Conservation (phyloP, 2,888 invertebrate species). For the Neria commutata region DNA sequence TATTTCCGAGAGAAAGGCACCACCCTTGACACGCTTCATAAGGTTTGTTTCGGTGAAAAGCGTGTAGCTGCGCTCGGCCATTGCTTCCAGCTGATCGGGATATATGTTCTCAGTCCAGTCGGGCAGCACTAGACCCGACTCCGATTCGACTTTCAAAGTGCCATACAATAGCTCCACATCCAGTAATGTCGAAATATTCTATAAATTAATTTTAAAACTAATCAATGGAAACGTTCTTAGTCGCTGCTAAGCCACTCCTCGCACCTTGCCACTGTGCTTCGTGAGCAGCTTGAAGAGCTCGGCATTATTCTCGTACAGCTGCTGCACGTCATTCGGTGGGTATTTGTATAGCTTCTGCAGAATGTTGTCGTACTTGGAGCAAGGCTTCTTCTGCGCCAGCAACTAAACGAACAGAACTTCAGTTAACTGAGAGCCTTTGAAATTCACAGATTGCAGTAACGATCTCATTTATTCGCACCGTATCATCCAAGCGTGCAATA, state of each 20-base stretch:
- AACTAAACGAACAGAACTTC: slow-evolving; percentile 37
- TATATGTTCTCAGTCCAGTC: slow-evolving; percentile 75
- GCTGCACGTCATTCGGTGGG: slow-evolving; percentile 63
- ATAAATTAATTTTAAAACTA: slow-evolving; percentile 11
- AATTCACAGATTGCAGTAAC: too few relatives aligned
- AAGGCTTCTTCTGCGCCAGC: slow-evolving; percentile 64
- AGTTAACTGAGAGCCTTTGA: neutral
- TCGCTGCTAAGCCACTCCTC: neutral
- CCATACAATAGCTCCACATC: slow-evolving; percentile 76
- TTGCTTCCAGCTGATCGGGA: slow-evolving; percentile 69
- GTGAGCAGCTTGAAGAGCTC: slow-evolving; percentile 71
- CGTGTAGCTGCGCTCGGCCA: slow-evolving; percentile 74
- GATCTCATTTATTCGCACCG: slow-evolving; percentile 68
- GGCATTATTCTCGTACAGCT: slow-evolving; percentile 65
- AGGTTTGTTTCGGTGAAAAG: slow-evolving; percentile 73
- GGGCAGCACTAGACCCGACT: slow-evolving; percentile 73
- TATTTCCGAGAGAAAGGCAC: slow-evolving; percentile 75
- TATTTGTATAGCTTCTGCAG: slow-evolving; percentile 64
- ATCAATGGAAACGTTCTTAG: neutral
- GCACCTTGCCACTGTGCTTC: slow-evolving; percentile 64
- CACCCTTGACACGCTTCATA: slow-evolving; percentile 75
- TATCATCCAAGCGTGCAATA: slow-evolving; percentile 72
- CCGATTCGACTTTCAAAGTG: slow-evolving; percentile 71
- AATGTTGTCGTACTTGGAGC: slow-evolving; percentile 65
- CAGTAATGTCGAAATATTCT: slow-evolving; percentile 67